Base-by-base conservation (phyloP, 2,888 invertebrate species). In the Nycteola revayana region DNA sequence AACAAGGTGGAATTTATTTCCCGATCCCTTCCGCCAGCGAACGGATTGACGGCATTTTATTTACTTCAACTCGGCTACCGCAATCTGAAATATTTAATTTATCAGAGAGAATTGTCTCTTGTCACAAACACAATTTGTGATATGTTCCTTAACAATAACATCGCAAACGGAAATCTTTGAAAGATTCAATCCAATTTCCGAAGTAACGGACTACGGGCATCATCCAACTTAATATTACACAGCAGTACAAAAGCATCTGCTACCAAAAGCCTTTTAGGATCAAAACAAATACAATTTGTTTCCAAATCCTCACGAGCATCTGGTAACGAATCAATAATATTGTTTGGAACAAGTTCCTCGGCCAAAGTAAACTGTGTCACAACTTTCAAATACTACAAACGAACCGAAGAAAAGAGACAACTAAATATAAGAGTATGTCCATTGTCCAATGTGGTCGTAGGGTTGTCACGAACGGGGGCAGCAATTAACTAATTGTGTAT, bases 401-500 rank as follows among this genome's bases (percentile, higher is more conserved):
- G 10, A 32, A 31, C 18, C 9, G 11, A 32, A 27, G 1, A 3
- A 28, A 30, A 22, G 17, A 34, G 22, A 31, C 40, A 39, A 42
- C 40, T 27, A 37, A 40, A 38, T 32, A 31, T 25, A 9, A 35
- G 30, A 39, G n/a, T n/a, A n/a, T n/a, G n/a, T n/a, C n/a, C n/a
- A 42, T 26, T 37, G 34, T 44, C 34, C 30, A 45, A 42, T 36
- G 21, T n/a, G n/a, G 21, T 21, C 21, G 14, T 28, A 31, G 44
- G 28, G 34, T 28, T 30, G 48, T 40, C 45, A 46, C 47, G 42
- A 49, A 42, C 43, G 37, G 34, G 35, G 38, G 14, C 36, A 26
- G 49, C 63, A 66, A 69, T 70, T 56, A 67, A 60, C 65, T 70
- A 68, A 70, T 71, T 68, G 70, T 62, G 56, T 47, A 57, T 61